A percentile compares a stretch with the other conserved stretches of the same genome.
Conservation (phyloP, 2,797 vertebrate species). For the Lagorchestes hirsutus region DNA sequence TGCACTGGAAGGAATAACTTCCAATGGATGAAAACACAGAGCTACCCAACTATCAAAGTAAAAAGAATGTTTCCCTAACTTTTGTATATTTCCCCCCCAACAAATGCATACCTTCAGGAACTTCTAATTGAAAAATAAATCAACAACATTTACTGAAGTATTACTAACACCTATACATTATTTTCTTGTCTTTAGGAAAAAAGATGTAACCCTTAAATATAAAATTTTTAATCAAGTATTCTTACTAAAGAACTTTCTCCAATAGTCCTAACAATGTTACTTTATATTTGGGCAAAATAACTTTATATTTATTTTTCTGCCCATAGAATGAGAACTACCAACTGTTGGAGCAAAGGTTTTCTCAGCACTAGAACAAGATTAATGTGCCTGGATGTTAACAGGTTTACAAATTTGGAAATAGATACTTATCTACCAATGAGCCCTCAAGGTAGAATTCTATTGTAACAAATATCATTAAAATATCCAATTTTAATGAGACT, state of each 20-base stretch:
- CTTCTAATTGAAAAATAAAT: neutral
- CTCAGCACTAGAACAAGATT: neutral
- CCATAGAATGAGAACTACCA: neutral
- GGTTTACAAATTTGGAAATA: neutral
- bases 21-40: neutral
- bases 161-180: neutral
- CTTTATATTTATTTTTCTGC: neutral
- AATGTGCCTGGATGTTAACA: neutral
- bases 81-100: neutral
- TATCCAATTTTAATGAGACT: neutral
- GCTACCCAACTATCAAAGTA: neutral
- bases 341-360: neutral
- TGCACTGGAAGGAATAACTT: neutral
- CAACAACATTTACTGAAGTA: neutral
- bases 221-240: neutral
- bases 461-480: neutral
- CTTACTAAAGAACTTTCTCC: neutral
- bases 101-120: neutral
- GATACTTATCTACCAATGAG: neutral
- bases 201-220: neutral
- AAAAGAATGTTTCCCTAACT: neutral
- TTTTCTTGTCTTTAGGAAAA: neutral
- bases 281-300: neutral
- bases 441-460: neutral
- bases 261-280: neutral